These are phyloP conservation scores for Anthophora plumipes DNA, from an alignment of 2,888 invertebrate genomes.

Conservation along the genomic window DNA sequence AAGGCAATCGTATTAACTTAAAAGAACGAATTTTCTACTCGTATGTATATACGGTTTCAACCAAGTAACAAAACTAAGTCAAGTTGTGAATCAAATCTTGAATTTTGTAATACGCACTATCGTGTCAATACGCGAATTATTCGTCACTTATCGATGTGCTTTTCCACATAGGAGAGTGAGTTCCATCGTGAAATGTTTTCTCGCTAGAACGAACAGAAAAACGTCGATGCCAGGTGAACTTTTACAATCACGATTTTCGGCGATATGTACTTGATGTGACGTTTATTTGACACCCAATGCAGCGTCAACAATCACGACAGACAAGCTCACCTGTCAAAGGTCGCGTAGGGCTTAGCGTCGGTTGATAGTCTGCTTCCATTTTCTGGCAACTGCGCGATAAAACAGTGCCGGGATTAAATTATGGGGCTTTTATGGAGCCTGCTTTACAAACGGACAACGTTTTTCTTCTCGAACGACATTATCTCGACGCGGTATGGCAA, in stretches of 20 bases:
- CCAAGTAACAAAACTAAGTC: not conserved
- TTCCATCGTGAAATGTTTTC: slow-evolving; percentile 32
- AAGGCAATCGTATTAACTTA: not conserved
- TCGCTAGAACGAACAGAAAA: slow-evolving; percentile 30
- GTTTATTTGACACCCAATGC: slow-evolving; percentile 64
- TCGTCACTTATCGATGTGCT: slow-evolving; percentile 37
- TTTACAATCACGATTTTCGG: slow-evolving; percentile 14
- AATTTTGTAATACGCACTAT: slow-evolving; percentile 37
- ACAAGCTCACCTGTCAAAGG: slow-evolving; percentile 82
- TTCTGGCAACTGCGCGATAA: slow-evolving; percentile 54
- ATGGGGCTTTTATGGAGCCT: slow-evolving; percentile 19
- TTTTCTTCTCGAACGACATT: slow-evolving; percentile 64
- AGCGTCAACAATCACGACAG: slow-evolving; percentile 64
- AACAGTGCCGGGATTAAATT: slow-evolving; percentile 40
- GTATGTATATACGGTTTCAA: not conserved
- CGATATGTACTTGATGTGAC: slow-evolving; percentile 54
- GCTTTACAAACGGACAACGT: slow-evolving; percentile 55
- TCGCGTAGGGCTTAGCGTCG: slow-evolving; percentile 82
- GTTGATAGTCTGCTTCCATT: slow-evolving; percentile 84
- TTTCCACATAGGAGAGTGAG: slow-evolving; percentile 22
- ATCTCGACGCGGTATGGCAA: slow-evolving; percentile 60
- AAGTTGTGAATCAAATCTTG: slow-evolving; percentile 19
- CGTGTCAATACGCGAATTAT: slow-evolving; percentile 46
- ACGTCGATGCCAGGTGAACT: slow-evolving; percentile 35
- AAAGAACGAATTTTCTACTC: slow-evolving; percentile 1